These are phyloP conservation scores for Heliconius himera DNA, from an alignment of 1,140 invertebrate genomes.

Conservation along the genomic window DNA sequence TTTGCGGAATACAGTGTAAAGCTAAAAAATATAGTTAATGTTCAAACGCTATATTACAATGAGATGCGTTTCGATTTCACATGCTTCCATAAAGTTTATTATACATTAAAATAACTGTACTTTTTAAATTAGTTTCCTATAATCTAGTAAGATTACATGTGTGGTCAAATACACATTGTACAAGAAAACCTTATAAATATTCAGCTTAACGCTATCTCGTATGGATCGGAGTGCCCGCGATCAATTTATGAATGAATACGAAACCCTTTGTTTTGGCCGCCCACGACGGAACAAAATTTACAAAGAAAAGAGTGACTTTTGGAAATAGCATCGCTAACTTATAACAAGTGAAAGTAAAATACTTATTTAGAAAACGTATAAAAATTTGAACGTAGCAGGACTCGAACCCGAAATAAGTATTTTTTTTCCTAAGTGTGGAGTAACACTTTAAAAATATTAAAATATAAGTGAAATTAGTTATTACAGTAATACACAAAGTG, in stretches of 20 bases:
- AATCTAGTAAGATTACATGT: constrained; percentile 9
- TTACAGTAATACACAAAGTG: no score
- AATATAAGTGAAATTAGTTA: no score
- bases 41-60: no score
- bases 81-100: neutral
- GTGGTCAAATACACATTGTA: constrained; percentile 26
- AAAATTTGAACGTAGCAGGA: no score
- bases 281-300: constrained; percentile 36
- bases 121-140: constrained; percentile 3
- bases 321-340: neutral
- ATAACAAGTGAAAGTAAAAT: neutral
- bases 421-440: no score
- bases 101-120: neutral
- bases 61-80: neutral
- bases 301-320: neutral
- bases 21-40: no score
- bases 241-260: constrained; percentile 46
- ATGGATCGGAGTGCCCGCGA: constrained; percentile 35
- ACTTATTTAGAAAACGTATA: no score
- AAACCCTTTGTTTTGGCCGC: constrained; percentile 43
- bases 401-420: no score
- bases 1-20: no score
- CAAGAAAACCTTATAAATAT: constrained; percentile 39
- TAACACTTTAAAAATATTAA: no score
- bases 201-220: constrained; percentile 39